A percentile compares a stretch with the other conserved stretches of the same genome.
phyloP scores from a whole-genome alignment of 1,140 invertebrate species.

The Tenebrio molitor region DNA sequence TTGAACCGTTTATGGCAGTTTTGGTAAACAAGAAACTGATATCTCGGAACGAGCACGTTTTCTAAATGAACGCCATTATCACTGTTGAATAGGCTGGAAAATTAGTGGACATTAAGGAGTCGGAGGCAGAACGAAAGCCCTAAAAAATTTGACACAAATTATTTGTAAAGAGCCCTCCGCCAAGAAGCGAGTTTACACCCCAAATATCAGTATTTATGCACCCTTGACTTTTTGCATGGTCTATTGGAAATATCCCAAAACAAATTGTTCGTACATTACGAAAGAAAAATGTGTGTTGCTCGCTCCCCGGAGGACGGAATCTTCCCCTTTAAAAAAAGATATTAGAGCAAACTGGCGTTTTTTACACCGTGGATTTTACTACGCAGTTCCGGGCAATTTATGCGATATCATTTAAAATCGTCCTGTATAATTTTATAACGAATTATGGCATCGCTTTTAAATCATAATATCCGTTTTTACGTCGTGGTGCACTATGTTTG shows the following conservation, averaged over 20 bases:
- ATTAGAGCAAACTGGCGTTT: constrained; percentile 5
- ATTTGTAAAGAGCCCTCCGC: too few relatives aligned
- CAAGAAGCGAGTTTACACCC: too few relatives aligned
- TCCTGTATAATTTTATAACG: constrained; percentile 17
- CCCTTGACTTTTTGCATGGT: constrained; percentile 1
- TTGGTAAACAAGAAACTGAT: too few relatives aligned
- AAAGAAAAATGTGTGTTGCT: constrained; percentile 2
- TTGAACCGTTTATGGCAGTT: too few relatives aligned
- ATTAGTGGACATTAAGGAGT: too few relatives aligned
- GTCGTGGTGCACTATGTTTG: background rate
- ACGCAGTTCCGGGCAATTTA: constrained; percentile 1
- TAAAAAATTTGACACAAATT: too few relatives aligned
- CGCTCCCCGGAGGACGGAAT: background rate
- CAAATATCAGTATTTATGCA: too few relatives aligned
- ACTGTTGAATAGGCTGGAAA: too few relatives aligned
- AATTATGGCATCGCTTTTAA: background rate
- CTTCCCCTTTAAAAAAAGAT: constrained; percentile 7
- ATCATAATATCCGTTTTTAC: constrained; percentile 19
- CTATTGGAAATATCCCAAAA: background rate
- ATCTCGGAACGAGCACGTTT: too few relatives aligned
- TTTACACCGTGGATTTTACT: background rate
- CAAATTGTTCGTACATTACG: constrained; percentile 12
- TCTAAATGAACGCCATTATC: too few relatives aligned
- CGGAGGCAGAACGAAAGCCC: too few relatives aligned
- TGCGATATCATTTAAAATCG: background rate